Evolutionary conservation across 2,113 vertebrate species (phyloP), one percentile per base, ranked within the genome.

Genomic region (Etia nguti): DNA sequence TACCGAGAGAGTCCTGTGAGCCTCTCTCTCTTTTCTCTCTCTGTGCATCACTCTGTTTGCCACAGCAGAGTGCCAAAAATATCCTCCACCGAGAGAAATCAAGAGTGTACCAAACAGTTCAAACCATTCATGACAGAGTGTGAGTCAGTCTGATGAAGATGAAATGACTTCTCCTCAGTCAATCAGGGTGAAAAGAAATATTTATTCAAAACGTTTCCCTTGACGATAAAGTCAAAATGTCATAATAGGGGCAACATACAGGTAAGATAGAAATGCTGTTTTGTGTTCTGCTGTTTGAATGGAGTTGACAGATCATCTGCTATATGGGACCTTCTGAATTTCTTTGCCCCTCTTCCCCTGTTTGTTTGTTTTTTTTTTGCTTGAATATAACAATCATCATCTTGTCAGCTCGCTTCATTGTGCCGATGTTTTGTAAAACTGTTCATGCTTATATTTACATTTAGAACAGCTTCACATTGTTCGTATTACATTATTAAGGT

Each of bases 41-140:
- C 79, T 50, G 73, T 86, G 81, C 56, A 22, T 88, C 75, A 83
- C 80, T 82, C 34, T 65, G 55, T 36, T 80, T 34, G 22, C 60
- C 38, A 73, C 77, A 46, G 38, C n/a, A 15, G 16, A 41, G 80
- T 89, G 86, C 86, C 87, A 91, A 88, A 94, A 90, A 92, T 93
- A 88, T 85, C 87, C 62, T 77, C 60, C 65, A 75, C 79, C 68
- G 16, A 86, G 79, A 90, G 55, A 87, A 80, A 41, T 8, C 34
- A 60, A 16, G 24, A 87, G 48, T 54, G 36, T 38, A 81, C 20
- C 46, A 24, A 86, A 41, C 55, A 81, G 59, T 90, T 88, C 80
- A 92, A 85, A 85, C 57, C 54, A 2, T 84, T 50, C 55, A 16
- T 59, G 79, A 83, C 84, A 77, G 68, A 79, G 57, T 79, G 60